Percentiles rank a stretch among this genome's conserved stretches.
Conservation (phyloP, 2,113 vertebrate species). For the Prionailurus viverrinus region DNA sequence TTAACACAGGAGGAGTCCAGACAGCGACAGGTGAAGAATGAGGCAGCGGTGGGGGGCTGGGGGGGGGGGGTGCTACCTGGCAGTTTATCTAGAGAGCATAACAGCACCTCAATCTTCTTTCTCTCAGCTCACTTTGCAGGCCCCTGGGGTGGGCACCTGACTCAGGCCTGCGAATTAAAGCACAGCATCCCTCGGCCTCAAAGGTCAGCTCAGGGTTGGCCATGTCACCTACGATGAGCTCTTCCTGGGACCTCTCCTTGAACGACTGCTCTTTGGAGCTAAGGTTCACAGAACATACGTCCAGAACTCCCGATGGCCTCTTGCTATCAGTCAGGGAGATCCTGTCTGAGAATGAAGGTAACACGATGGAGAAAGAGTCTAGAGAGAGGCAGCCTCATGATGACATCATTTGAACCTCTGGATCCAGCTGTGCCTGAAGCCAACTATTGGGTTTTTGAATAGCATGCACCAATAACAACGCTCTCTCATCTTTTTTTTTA, state of each 20-base stretch:
- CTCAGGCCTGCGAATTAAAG: not conserved
- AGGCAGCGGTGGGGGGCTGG: not conserved
- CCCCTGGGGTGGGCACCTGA: not conserved
- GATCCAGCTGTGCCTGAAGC: not conserved
- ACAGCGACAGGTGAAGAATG: rapidly evolving
- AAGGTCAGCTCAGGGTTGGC: not conserved
- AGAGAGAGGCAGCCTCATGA: not conserved
- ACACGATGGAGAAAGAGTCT: not conserved
- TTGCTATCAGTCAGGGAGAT: not conserved
- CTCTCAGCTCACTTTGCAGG: not conserved
- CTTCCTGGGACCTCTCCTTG: not conserved
- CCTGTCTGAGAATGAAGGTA: not conserved
- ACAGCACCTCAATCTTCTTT: not conserved
- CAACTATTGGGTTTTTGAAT: not conserved
- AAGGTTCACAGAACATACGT: not conserved
- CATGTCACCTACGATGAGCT: not conserved
- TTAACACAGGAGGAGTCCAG: not conserved
- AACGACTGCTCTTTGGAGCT: not conserved
- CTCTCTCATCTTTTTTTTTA: not conserved
- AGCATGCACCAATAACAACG: not conserved
- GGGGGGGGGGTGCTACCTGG: no score
- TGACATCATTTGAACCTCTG: not conserved
- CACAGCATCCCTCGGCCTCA: not conserved
- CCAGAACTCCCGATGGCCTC: not conserved
- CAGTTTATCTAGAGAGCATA: not conserved